Evolutionary conservation across 1,140 invertebrate genomes (phyloP).

Genomic region (Ceratina japonica): DNA sequence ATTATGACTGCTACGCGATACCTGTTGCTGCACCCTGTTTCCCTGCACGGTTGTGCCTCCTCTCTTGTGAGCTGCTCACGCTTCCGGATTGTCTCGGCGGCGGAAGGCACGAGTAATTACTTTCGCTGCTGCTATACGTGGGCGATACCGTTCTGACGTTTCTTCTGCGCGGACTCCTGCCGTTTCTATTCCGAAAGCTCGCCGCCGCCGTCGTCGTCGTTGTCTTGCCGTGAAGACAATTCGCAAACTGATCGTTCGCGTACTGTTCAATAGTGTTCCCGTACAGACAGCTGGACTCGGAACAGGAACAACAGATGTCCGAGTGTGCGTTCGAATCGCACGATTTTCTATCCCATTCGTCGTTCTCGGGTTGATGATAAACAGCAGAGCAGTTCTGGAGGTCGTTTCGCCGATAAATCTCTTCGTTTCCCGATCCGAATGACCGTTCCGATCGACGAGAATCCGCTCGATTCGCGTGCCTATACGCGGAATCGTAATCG

Average conservation of each 20-base stretch:
- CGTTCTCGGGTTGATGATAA: conserved; percentile 76
- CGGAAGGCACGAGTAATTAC: conserved; percentile 78
- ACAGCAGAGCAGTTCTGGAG: conserved; percentile 1
- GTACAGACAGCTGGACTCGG: conserved; percentile 78
- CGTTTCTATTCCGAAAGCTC: conserved; percentile 64
- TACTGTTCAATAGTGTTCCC: conserved; percentile 75
- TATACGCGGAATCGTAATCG: conserved; percentile 69
- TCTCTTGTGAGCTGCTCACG: conserved; percentile 75
- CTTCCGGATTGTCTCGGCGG: conserved; percentile 72
- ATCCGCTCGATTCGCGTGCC: conserved; percentile 66
- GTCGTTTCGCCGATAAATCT: conserved; percentile 73
- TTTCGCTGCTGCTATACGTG: conserved; percentile 76
- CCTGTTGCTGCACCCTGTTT: conserved; percentile 72
- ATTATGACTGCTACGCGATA: neutral
- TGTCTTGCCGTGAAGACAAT: conserved; percentile 66
- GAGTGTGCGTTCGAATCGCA: conserved; percentile 78
- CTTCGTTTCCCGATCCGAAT: conserved; percentile 63
- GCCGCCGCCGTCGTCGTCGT: conserved; percentile 57
- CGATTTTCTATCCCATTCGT: conserved; percentile 78
- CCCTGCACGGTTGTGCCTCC: conserved; percentile 75
- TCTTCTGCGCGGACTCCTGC: conserved; percentile 72
- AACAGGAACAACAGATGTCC: conserved; percentile 78
- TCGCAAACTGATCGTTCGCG: conserved; percentile 70
- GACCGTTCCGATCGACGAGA: conserved; percentile 27
- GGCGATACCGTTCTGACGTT: conserved; percentile 74